phyloP scores from a whole-genome alignment of 1,140 invertebrate genomes.

The Cardiocondyla obscurior region DNA sequence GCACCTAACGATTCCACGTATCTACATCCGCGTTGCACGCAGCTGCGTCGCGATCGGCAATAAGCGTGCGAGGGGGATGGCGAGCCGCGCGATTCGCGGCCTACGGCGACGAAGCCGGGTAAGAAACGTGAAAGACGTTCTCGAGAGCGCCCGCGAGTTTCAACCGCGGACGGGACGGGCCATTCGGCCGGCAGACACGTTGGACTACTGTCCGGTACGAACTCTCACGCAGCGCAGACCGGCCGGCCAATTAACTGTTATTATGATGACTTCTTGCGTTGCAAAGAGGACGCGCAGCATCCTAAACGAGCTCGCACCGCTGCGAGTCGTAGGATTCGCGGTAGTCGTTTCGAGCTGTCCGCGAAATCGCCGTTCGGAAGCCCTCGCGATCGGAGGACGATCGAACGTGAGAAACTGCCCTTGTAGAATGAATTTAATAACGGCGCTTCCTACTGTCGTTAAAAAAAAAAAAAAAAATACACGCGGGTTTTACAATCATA shows the following conservation, averaged over 20 bases:
- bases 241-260: slow-evolving; percentile 77
- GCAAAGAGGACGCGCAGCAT: slow-evolving; percentile 65
- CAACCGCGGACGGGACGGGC: slow-evolving; percentile 46
- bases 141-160: slow-evolving; percentile 16
- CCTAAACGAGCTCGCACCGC: slow-evolving; percentile 4
- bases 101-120: slow-evolving; percentile 9
- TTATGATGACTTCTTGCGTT: slow-evolving; percentile 76
- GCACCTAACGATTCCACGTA: slow-evolving; percentile 70
- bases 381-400: neutral
- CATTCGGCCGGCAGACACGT: slow-evolving; percentile 58
- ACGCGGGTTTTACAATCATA: too few relatives aligned
- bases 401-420: neutral
- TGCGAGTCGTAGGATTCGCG: slow-evolving; percentile 29
- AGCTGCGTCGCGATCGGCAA: slow-evolving; percentile 64
- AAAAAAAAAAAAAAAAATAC: too few relatives aligned
- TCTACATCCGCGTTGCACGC: slow-evolving; percentile 45
- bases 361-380: slow-evolving; percentile 32
- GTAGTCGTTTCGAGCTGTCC: slow-evolving; percentile 19
- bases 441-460: neutral
- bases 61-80: slow-evolving; percentile 46
- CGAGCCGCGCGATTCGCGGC: slow-evolving; percentile 28
- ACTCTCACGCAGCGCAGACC: slow-evolving; percentile 67
- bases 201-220: slow-evolving; percentile 49
- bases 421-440: neutral
- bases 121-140: slow-evolving; percentile 55